These are phyloP conservation scores for Typhlichthys subterraneus DNA, from an alignment of 2,797 vertebrate genomes.

Conservation along the genomic window DNA sequence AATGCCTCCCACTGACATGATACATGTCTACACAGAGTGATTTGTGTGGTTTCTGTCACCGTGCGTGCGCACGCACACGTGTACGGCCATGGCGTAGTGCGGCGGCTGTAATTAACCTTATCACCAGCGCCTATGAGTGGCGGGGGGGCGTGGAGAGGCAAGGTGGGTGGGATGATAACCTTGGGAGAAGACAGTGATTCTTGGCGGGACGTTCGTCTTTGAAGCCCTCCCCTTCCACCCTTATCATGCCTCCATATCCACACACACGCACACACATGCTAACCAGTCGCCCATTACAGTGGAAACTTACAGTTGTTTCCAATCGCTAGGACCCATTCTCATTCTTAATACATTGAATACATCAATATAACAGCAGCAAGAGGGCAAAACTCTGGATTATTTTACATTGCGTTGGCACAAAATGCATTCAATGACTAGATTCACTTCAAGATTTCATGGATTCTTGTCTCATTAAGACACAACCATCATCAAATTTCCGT, in stretches of 20 bases:
- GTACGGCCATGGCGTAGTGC: conserved; percentile 24
- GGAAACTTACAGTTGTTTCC: too few relatives aligned
- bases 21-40: too few relatives aligned
- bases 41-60: not conserved
- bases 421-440: too few relatives aligned
- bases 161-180: conserved; percentile 51
- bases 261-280: not conserved
- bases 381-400: too few relatives aligned
- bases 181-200: conserved; percentile 35
- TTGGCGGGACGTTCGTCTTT: conserved; percentile 33
- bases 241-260: conserved; percentile 38
- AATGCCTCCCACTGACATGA: too few relatives aligned
- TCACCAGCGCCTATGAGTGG: conserved; percentile 39
- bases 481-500: too few relatives aligned
- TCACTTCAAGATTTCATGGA: too few relatives aligned
- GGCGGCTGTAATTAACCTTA: conserved; percentile 54
- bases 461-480: too few relatives aligned
- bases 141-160: conserved; percentile 18
- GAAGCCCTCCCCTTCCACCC: conserved; percentile 29
- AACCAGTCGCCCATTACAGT: not conserved
- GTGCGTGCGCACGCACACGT: conserved; percentile 8
- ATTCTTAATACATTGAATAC: too few relatives aligned
- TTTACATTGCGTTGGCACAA: too few relatives aligned
- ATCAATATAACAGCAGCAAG: too few relatives aligned
- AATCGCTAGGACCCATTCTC: too few relatives aligned